Conservation (phyloP, 2,113 vertebrate genomes). For the Periophthalmodon schlosseri region DNA sequence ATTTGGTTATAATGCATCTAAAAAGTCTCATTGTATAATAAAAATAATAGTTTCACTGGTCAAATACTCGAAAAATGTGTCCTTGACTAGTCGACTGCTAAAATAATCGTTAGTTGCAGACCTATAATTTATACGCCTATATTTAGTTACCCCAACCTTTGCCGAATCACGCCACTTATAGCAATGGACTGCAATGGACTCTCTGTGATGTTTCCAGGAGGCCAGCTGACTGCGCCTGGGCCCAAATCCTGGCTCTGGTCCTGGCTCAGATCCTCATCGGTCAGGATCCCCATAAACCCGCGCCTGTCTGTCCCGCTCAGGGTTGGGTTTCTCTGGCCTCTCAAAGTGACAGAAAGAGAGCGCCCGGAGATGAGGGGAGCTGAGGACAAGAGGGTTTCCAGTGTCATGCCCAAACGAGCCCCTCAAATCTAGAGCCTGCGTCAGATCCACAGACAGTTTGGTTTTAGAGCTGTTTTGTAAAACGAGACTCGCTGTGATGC, state of each 20-base stretch:
- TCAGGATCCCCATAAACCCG: constrained; percentile 33
- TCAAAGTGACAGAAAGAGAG: constrained; percentile 34
- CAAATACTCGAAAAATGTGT: too few relatives aligned
- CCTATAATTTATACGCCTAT: background rate
- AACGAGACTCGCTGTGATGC: background rate
- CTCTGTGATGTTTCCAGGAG: constrained; percentile 18
- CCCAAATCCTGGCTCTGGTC: background rate
- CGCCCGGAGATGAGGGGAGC: constrained; percentile 14
- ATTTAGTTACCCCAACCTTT: background rate
- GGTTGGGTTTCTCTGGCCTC: constrained; percentile 51
- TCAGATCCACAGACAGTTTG: background rate
- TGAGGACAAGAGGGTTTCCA: constrained; percentile 14
- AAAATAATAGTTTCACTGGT: too few relatives aligned
- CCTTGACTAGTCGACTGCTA: too few relatives aligned
- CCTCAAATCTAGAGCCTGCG: constrained; percentile 7
- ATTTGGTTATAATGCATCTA: too few relatives aligned
- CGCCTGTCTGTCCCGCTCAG: constrained; percentile 26
- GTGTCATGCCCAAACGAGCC: constrained; percentile 9
- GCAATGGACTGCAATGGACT: background rate
- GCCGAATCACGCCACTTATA: background rate
- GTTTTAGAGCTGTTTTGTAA: constrained; percentile 7
- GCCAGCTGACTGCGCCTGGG: constrained; percentile 18
- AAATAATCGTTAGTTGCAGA: background rate
- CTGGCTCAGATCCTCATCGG: background rate
- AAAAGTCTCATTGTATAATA: too few relatives aligned